Evolutionary conservation across 2,797 vertebrate species (phyloP).

Genomic region (Gastrophryne carolinensis): DNA sequence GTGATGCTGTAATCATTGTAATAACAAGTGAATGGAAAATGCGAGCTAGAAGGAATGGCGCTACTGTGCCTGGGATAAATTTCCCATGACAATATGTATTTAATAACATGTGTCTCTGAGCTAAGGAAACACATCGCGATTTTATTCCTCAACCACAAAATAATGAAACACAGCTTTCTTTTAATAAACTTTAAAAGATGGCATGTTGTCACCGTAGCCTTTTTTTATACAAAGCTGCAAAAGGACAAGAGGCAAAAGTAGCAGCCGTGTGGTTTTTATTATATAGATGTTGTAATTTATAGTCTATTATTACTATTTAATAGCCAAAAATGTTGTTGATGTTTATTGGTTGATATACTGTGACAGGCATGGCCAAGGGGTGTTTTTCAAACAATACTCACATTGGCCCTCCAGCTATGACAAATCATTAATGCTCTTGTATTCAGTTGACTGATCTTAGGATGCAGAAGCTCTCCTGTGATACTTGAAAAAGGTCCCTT

Average conservation of each 20-base stretch:
- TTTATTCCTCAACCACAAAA: constrained; percentile 35
- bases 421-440: no score
- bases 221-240: background rate
- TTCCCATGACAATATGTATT: constrained; percentile 51
- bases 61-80: constrained; percentile 45
- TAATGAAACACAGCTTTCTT: constrained; percentile 49
- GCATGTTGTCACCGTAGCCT: constrained; percentile 19
- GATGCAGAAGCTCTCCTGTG: background rate
- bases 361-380: no score
- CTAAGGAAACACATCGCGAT: constrained; percentile 24
- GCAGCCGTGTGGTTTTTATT: no score
- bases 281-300: no score
- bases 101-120: constrained; percentile 45
- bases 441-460: no score
- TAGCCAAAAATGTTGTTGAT: no score
- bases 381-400: no score
- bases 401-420: no score
- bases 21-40: constrained; percentile 54
- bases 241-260: background rate
- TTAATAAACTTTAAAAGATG: constrained; percentile 42
- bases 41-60: constrained; percentile 41
- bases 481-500: background rate
- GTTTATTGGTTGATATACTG: no score
- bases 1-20: constrained; percentile 51
- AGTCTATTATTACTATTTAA: no score